Base-by-base conservation (phyloP, 1,140 invertebrate genomes). In the Hyposmocoma kahamanoa region DNA sequence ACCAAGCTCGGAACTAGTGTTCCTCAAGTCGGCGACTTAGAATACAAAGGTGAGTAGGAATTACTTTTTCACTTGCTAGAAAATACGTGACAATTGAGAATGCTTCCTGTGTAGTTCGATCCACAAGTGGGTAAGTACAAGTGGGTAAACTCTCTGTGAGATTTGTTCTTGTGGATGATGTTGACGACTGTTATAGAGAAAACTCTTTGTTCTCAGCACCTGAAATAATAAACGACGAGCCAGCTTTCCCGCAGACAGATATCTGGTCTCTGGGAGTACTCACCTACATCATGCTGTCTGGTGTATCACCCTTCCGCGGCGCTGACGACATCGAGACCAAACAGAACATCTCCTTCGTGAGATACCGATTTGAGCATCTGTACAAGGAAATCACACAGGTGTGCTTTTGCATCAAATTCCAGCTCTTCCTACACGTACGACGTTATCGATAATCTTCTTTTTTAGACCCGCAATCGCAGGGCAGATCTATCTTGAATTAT, bases 261-360 rank as follows among this genome's bases (percentile, higher is more conserved):
- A 93, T 99, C 59, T 99, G 98, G 98, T 94, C 94, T 41, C 88
- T 99, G 18, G 98, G 96, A 18, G 95, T 97, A 3, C 85, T 99
- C 0, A 90, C 95, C 1, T 99, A 99, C 86, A 89, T 98, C n/a
- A 87, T 99, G 75, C 84, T 99, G 22, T 98, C 96, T 10, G 98
- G 98, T 8, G 91, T 91, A 8, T 96, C 97, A 24, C 97, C 98
- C 22, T 99, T 98, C 91, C 87, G 90, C 41, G 97, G 96, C 3
- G 88, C 89, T 18, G 92, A 92, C 56, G 91, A 94, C 41, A 89
- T 92, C 19, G 96, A 98, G 74, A 98, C 96, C 0, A 90, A 92
- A 52, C 92, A 96, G 68, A 98, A 99, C 78, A 96, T 99, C 50
- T 91, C 92, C 22, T 97, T 93, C 87, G 96, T 98, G 4, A 89